Evolutionary conservation across 1,140 invertebrate genomes (phyloP).

Genomic region (Cydia pomonella): DNA sequence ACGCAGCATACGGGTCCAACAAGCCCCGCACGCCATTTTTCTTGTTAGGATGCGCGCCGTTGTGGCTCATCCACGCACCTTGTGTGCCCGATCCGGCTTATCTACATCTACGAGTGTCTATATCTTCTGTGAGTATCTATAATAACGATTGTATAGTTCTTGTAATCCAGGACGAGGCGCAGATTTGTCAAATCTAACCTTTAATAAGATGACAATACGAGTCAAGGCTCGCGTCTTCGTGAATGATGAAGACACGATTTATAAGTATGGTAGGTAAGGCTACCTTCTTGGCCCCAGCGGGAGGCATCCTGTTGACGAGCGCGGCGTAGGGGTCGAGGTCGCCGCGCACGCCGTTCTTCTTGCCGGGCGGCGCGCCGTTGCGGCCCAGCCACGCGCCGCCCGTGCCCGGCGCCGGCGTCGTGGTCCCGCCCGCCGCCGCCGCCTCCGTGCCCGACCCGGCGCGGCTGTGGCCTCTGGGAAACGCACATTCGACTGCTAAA

Average conservation of each 20-base stretch:
- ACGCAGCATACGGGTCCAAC: slow-evolving; percentile 59
- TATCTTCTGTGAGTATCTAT: too few relatives aligned
- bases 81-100: too few relatives aligned
- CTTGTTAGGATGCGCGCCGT: slow-evolving; percentile 45
- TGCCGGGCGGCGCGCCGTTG: slow-evolving; percentile 46
- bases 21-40: slow-evolving; percentile 43
- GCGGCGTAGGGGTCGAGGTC: slow-evolving; percentile 59
- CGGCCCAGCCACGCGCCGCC: slow-evolving; percentile 48
- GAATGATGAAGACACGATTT: too few relatives aligned
- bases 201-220: too few relatives aligned
- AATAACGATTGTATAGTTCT: too few relatives aligned
- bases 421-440: slow-evolving; percentile 38
- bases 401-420: neutral
- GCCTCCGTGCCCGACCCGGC: slow-evolving; percentile 61
- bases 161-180: too few relatives aligned
- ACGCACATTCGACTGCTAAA: neutral
- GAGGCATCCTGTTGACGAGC: slow-evolving; percentile 60
- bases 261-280: too few relatives aligned
- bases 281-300: slow-evolving; percentile 71
- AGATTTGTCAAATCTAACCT: too few relatives aligned
- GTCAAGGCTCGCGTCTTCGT: too few relatives aligned
- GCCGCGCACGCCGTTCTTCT: slow-evolving; percentile 41
- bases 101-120: too few relatives aligned
- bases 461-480: slow-evolving; percentile 61
- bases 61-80: slow-evolving; percentile 52